These are phyloP conservation scores for Trachops cirrhosus DNA, from an alignment of 2,797 vertebrate genomes.

Conservation along the genomic window DNA sequence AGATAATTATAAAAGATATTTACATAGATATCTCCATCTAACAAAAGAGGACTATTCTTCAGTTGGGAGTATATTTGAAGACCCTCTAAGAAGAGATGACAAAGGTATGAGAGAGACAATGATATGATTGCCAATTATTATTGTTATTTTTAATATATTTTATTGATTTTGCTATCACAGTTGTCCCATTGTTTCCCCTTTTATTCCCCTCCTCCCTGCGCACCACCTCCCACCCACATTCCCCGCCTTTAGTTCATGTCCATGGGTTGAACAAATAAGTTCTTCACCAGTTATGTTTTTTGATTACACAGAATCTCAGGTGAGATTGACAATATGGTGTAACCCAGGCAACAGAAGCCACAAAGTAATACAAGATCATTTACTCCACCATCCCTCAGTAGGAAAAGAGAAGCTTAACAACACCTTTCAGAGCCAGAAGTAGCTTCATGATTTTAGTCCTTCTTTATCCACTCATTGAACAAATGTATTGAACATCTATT, in stretches of 20 bases:
- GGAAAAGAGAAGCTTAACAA: not conserved
- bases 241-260: no score
- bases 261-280: no score
- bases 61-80: not conserved
- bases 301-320: not conserved
- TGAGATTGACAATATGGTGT: not conserved
- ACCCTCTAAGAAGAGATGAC: not conserved
- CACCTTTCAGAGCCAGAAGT: not conserved
- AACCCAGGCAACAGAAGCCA: not conserved
- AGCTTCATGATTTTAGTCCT: not conserved
- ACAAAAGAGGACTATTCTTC: not conserved
- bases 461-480: not conserved
- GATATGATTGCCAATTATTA: not conserved
- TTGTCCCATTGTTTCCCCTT: no score
- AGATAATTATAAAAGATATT: not conserved
- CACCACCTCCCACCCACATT: no score
- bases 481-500: not conserved
- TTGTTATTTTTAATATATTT: no score
- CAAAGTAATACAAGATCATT: not conserved
- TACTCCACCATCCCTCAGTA: not conserved
- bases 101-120: not conserved
- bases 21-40: not conserved
- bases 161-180: no score
- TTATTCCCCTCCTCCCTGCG: no score
- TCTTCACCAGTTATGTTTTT: not conserved